Percentiles rank a stretch among this genome's conserved stretches.
Conservation (phyloP, 2,797 vertebrate species). For the Meriones psammophilus region DNA sequence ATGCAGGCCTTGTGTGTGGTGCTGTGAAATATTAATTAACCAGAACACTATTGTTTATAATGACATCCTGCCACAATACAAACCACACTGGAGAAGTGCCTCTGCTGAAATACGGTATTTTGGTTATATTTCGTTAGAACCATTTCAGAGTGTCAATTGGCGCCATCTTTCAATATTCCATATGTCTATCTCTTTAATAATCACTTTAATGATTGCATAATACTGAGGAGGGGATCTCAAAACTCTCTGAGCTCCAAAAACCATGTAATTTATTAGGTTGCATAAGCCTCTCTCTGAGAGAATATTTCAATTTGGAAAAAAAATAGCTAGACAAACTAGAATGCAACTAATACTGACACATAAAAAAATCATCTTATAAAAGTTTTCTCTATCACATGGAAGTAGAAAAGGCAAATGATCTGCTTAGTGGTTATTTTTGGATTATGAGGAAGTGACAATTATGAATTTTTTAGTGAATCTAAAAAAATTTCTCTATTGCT, state of each 20-base stretch:
- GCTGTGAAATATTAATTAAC: background rate
- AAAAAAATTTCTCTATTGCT: background rate
- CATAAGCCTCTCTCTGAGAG: background rate
- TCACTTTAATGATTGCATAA: background rate
- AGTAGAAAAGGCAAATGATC: background rate
- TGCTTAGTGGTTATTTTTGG: background rate
- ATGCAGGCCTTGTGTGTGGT: background rate
- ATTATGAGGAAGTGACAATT: background rate
- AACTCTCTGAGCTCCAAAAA: background rate
- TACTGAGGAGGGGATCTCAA: background rate
- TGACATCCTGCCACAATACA: background rate
- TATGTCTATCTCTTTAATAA: background rate
- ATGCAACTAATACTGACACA: background rate
- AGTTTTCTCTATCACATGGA: background rate
- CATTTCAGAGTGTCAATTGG: background rate
- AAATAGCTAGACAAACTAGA: background rate
- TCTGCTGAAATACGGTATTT: background rate
- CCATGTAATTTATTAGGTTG: background rate
- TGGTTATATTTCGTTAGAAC: background rate
- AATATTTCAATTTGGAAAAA: background rate
- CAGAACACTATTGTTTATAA: background rate
- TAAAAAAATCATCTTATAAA: background rate
- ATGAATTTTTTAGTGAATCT: background rate
- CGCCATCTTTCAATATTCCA: background rate
- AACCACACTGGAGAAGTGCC: background rate